phyloP scores from a whole-genome alignment of 2,888 invertebrate species.

The Chalcis sispes region DNA sequence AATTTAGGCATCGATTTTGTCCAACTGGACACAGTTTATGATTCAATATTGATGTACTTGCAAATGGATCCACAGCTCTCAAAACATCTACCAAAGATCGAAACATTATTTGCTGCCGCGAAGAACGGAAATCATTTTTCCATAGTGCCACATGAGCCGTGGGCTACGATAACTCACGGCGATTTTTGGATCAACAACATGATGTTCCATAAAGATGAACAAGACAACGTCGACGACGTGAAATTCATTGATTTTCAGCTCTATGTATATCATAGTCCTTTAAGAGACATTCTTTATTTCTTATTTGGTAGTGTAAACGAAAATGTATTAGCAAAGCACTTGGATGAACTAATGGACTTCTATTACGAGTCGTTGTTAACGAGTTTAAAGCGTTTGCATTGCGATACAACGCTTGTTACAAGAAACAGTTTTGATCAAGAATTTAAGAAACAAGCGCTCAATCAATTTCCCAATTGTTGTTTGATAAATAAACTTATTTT shows the following conservation, averaged over 20 bases:
- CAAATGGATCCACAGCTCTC: conserved; percentile 66
- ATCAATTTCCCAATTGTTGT: conserved; percentile 66
- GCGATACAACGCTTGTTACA: conserved; percentile 66
- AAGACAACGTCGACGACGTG: conserved; percentile 73
- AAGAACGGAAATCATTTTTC: too few species aligned
- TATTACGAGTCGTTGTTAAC: conserved; percentile 78
- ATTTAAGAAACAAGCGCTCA: conserved; percentile 59
- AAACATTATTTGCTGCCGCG: neutral
- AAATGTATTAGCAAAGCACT: conserved; percentile 74
- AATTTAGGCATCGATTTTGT: conserved; percentile 68
- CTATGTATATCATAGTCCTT: conserved; percentile 77
- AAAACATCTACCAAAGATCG: conserved; percentile 36
- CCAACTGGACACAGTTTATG: conserved; percentile 62
- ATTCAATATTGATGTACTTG: conserved; percentile 56
- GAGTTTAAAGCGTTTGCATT: conserved; percentile 73
- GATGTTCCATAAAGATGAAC: conserved; percentile 77
- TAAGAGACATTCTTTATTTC: conserved; percentile 79
- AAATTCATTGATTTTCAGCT: conserved; percentile 81
- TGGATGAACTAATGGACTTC: conserved; percentile 77
- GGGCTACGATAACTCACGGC: conserved; percentile 78
- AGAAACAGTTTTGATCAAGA: conserved; percentile 62
- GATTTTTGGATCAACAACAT: conserved; percentile 82
- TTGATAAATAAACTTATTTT: too few species aligned
- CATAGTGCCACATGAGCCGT: conserved; percentile 72
- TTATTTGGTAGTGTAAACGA: conserved; percentile 78